Evolutionary conservation across 2,797 vertebrate species (phyloP).

Genomic region (Acanthiza pusilla): DNA sequence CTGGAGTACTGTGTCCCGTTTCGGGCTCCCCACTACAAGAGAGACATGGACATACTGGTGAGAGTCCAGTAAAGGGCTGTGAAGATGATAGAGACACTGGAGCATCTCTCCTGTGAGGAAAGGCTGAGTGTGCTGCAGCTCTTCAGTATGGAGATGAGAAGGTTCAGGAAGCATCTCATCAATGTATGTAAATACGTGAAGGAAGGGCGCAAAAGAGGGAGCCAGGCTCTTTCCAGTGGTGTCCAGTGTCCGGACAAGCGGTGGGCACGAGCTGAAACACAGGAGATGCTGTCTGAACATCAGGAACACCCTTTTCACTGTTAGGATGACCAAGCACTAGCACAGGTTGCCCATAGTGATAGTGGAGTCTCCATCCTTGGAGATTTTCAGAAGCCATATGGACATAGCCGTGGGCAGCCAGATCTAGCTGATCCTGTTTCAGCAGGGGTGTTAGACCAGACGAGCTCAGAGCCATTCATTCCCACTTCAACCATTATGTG

Average conservation of each 20-base stretch:
- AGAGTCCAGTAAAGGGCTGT: neutral
- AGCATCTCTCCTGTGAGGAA: neutral
- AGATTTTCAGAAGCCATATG: neutral
- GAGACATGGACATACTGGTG: neutral
- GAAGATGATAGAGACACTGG: neutral
- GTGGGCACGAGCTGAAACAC: neutral
- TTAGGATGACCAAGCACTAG: neutral
- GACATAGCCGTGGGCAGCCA: neutral
- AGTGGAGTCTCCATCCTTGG: neutral
- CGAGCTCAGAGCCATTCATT: neutral
- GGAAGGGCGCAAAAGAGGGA: neutral
- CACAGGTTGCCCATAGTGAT: neutral
- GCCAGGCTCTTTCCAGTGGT: neutral
- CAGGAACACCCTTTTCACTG: neutral
- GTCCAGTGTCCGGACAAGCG: neutral
- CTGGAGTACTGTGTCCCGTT: neutral
- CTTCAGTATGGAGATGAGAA: neutral
- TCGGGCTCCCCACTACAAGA: neutral
- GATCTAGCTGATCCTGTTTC: neutral
- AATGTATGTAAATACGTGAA: neutral
- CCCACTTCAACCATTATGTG: neutral
- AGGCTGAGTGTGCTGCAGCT: neutral
- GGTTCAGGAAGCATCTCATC: neutral
- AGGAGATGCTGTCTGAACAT: neutral
- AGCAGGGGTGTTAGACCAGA: neutral